phyloP scores from a whole-genome alignment of 1,140 invertebrate species.

The Pseudomyrmex sp. region DNA sequence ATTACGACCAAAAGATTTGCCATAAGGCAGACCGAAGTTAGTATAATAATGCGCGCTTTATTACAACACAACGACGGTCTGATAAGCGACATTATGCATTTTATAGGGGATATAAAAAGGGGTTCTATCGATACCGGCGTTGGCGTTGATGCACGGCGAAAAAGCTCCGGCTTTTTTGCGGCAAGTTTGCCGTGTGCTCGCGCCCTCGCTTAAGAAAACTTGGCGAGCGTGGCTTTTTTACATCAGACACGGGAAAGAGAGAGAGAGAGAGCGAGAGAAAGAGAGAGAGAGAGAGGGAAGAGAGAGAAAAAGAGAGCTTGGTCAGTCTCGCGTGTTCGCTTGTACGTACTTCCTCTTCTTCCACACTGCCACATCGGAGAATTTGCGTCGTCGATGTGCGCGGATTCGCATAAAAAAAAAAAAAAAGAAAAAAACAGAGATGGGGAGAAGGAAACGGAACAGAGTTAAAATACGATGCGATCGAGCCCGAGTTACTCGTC shows the following conservation, averaged over 20 bases:
- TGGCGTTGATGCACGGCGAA: conserved; percentile 68
- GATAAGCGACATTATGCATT: conserved; percentile 60
- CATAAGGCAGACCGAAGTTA: conserved; percentile 22
- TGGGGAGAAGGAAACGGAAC: conserved; percentile 21
- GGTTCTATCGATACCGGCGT: conserved; percentile 50
- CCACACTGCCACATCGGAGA: conserved; percentile 40
- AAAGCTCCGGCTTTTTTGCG: conserved; percentile 66
- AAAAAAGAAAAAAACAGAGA: conserved; percentile 2
- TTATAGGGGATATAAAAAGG: conserved; percentile 54
- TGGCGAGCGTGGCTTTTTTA: conserved; percentile 69
- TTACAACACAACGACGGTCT: conserved; percentile 40
- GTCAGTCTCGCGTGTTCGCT: conserved; percentile 37
- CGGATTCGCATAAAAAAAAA: conserved; percentile 30
- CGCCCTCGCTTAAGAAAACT: conserved; percentile 69
- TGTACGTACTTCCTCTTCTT: neutral
- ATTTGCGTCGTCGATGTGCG: conserved; percentile 50
- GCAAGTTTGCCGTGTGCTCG: conserved; percentile 70
- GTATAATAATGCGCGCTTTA: conserved; percentile 33
- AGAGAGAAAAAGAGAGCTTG: conserved; percentile 43
- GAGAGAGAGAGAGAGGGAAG: conserved; percentile 6
- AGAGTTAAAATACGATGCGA: neutral
- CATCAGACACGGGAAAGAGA: neutral
- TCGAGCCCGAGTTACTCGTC: neutral
- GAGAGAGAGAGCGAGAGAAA: neutral
- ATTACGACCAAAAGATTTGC: too few relatives aligned